Percentiles rank a stretch among this genome's conserved stretches.
Conservation (phyloP, 2,113 vertebrate species). For the Lepisosteus osseus region DNA sequence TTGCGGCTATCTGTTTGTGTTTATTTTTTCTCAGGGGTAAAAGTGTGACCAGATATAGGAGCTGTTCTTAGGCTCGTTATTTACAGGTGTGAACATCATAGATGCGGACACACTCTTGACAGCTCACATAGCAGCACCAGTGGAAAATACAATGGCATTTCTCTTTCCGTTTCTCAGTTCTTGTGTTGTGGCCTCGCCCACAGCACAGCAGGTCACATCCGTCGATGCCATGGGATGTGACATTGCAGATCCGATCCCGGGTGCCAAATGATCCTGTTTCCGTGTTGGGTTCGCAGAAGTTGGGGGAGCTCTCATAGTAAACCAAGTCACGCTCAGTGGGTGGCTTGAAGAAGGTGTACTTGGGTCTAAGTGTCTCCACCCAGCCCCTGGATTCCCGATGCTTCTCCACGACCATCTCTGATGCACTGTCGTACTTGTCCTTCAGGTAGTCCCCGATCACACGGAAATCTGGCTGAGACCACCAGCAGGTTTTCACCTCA, state of each 20-base stretch:
- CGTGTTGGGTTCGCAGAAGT: constrained; percentile 75
- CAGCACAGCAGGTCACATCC: constrained; percentile 77
- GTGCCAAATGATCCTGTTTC: constrained; percentile 77
- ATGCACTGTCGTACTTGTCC: constrained; percentile 79
- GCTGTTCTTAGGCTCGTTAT: constrained; percentile 36
- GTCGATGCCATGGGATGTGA: constrained; percentile 74
- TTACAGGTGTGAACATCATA: constrained; percentile 80
- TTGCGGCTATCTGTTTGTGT: not conserved
- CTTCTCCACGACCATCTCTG: constrained; percentile 77
- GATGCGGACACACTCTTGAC: constrained; percentile 73
- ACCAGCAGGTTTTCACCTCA: constrained; percentile 80
- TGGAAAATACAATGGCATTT: constrained; percentile 79
- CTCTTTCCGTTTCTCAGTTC: constrained; percentile 70
- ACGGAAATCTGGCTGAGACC: constrained; percentile 77
- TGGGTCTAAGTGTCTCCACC: constrained; percentile 75
- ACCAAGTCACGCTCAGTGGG: constrained; percentile 74
- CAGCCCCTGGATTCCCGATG: constrained; percentile 76
- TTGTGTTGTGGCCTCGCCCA: constrained; percentile 71
- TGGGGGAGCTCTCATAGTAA: constrained; percentile 76
- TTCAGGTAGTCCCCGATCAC: constrained; percentile 75
- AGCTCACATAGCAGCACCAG: constrained; percentile 80
- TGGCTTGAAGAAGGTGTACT: constrained; percentile 74
- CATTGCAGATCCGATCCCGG: constrained; percentile 71
- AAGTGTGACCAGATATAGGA: not conserved
- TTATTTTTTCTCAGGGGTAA: not conserved